These are phyloP conservation scores for Atherinomorus stipes DNA, from an alignment of 2,113 vertebrate genomes.

Conservation along the genomic window DNA sequence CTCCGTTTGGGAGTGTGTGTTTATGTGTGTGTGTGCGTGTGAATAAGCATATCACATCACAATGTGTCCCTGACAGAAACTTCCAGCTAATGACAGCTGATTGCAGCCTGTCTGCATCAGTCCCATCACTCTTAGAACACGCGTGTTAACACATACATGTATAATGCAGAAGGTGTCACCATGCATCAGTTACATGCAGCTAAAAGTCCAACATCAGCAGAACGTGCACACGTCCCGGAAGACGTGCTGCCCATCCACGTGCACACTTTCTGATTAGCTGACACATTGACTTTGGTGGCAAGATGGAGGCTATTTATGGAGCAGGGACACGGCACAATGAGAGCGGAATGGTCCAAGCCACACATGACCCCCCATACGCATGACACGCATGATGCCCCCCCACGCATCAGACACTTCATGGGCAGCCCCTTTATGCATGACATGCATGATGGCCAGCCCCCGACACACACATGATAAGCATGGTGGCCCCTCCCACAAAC, in stretches of 20 bases:
- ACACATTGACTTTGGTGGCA: conserved; percentile 43
- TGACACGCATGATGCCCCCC: conserved; percentile 9
- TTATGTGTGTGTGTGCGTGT: conserved; percentile 25
- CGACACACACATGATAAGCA: no score
- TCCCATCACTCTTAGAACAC: background rate
- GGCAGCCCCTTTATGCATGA: no score
- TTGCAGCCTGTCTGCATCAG: conserved; percentile 31
- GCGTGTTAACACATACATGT: conserved; percentile 10
- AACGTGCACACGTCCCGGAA: conserved; percentile 44
- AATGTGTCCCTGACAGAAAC: conserved; percentile 12
- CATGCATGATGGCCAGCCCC: no score
- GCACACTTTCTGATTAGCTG: conserved; percentile 68
- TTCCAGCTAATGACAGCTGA: conserved; percentile 6
- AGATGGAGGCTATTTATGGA: conserved; percentile 52
- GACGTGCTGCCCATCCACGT: conserved; percentile 52
- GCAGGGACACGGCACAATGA: conserved; percentile 39
- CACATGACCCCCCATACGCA: no score
- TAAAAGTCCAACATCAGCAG: conserved; percentile 52
- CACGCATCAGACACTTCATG: no score
- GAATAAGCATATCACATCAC: conserved; percentile 7
- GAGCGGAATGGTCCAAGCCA: conserved; percentile 16
- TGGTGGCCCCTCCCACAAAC: no score
- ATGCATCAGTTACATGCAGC: conserved; percentile 37
- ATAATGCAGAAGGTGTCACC: conserved; percentile 55
- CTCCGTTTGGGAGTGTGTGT: conserved; percentile 29